Evolutionary conservation across 1,140 invertebrate genomes (phyloP).

Genomic region (Drusus annulatus): DNA sequence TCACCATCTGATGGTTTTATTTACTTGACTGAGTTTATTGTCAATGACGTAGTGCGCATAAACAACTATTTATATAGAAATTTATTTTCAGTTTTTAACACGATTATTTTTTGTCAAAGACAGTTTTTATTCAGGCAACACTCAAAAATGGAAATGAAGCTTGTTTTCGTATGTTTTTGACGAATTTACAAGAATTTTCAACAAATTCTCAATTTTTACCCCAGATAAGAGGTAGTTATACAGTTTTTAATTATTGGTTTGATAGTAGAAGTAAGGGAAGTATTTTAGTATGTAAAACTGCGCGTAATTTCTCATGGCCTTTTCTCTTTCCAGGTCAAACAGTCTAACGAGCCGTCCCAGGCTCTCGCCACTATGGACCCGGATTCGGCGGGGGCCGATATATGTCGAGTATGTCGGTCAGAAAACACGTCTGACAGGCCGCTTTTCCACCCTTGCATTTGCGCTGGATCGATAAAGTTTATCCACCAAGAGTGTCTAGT

Average conservation of each 20-base stretch:
- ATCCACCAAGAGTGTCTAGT: slow-evolving; percentile 96
- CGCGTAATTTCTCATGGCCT: slow-evolving; percentile 24
- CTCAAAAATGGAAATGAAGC: slow-evolving; percentile 31
- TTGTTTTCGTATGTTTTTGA: slow-evolving; percentile 44
- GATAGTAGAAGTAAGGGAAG: not conserved
- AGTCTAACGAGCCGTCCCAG: slow-evolving; percentile 3
- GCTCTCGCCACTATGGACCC: slow-evolving; percentile 37
- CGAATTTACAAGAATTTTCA: slow-evolving; percentile 29
- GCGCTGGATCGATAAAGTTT: slow-evolving; percentile 98
- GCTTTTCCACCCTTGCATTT: slow-evolving; percentile 98
- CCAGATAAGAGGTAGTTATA: slow-evolving; percentile 9
- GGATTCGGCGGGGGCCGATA: slow-evolving; percentile 76
- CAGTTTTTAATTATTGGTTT: not conserved
- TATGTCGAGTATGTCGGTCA: slow-evolving; percentile 97
- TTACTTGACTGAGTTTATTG: too few species aligned
- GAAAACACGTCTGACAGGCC: slow-evolving; percentile 87
- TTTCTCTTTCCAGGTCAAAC: slow-evolving; percentile 47
- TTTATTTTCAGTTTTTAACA: too few species aligned
- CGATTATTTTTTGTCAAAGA: too few species aligned
- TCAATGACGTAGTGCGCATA: too few species aligned
- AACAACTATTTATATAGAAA: too few species aligned
- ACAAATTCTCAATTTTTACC: slow-evolving; percentile 3
- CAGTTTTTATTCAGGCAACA: not conserved
- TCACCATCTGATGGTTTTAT: too few species aligned
- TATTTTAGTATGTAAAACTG: not conserved